These are phyloP conservation scores for Philopedon plagiatum DNA, from an alignment of 2,888 invertebrate genomes.

Conservation along the genomic window DNA sequence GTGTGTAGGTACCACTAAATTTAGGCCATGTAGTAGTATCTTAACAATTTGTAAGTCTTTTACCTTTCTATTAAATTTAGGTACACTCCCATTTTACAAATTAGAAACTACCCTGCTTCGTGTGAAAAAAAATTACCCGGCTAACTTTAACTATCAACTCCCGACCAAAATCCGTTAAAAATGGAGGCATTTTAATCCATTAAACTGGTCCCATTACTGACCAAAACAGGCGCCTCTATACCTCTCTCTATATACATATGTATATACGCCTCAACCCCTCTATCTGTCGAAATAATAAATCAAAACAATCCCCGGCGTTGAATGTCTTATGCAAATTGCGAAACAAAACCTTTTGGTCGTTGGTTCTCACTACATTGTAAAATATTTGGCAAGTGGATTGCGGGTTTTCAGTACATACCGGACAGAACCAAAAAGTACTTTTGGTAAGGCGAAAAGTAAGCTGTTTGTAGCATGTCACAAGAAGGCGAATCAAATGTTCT, in stretches of 20 bases:
- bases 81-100: no score
- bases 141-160: background rate
- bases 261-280: constrained; percentile 11
- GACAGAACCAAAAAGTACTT: background rate
- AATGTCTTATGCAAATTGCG: constrained; percentile 67
- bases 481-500: no score
- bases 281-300: constrained; percentile 62
- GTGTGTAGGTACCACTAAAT: no score
- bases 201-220: constrained; percentile 41
- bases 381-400: constrained; percentile 45
- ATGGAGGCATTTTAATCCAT: constrained; percentile 28
- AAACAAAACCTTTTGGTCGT: constrained; percentile 44
- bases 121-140: background rate
- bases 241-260: background rate
- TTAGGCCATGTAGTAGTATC: no score
- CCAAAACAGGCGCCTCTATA: constrained; percentile 22
- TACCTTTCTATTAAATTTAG: no score
- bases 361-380: constrained; percentile 46
- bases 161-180: constrained; percentile 43
- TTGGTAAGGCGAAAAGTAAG: background rate
- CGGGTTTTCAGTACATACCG: constrained; percentile 11
- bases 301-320: constrained; percentile 67
- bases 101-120: no score
- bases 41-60: no score
- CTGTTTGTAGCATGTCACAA: no score